phyloP scores from a whole-genome alignment of 2,113 vertebrate species.

The Leptocoma aspasia region DNA sequence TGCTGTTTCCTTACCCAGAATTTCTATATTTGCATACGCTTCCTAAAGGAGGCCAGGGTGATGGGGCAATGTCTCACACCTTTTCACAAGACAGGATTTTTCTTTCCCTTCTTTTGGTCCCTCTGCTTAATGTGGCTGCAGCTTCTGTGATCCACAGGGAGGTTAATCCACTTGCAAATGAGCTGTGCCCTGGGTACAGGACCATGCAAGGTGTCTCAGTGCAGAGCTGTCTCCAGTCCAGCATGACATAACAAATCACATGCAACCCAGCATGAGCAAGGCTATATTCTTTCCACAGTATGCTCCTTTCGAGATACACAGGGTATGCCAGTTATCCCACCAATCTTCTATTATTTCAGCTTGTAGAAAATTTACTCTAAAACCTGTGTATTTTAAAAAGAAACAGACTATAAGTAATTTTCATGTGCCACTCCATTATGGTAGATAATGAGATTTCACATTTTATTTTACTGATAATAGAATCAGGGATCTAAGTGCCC shows the following conservation, averaged over 20 bases:
- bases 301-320: not conserved
- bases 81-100: not conserved
- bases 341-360: not conserved
- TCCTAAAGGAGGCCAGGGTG: not conserved
- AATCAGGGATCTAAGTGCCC: slow-evolving; percentile 7
- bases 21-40: not conserved
- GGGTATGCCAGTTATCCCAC: not conserved
- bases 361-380: not conserved
- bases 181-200: not conserved
- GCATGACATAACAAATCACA: not conserved
- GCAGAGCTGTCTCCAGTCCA: not conserved
- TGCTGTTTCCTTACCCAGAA: not conserved
- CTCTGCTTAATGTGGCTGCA: not conserved
- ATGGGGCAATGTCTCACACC: not conserved
- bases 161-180: not conserved
- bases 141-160: not conserved
- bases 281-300: not conserved
- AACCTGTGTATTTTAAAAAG: not conserved
- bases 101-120: not conserved
- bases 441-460: not conserved
- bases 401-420: not conserved
- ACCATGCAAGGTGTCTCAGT: accelerated
- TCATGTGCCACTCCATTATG: not conserved
- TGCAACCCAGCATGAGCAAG: not conserved
- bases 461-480: slow-evolving; percentile 1